Base-by-base conservation (phyloP, 2,888 invertebrate genomes). In the Copidosoma aretas region DNA sequence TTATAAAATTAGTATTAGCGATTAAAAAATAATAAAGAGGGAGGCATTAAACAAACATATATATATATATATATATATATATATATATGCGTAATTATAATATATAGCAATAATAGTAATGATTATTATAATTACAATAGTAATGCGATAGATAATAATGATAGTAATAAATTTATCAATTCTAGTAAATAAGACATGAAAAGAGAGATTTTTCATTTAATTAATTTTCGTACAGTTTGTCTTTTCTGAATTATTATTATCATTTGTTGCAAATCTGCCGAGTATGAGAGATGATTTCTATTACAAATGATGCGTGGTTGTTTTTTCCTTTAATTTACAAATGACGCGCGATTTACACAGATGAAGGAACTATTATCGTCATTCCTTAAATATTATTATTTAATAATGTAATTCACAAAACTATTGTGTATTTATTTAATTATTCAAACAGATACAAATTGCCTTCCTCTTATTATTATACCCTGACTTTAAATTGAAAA, bases 291-390 rank as follows among this genome's bases (percentile, higher is more conserved):
- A 79, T 79, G 76, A 75, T 74, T 75, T 72, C 75, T 78, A 78
- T 80, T 79, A 80, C 77, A 80, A 79, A 81, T 80, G 78, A 80
- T 71, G 71, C 64, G 69, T 69, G 71, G 78, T 77, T 76, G 77
- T 77, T 77, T 64, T 71, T 69, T 58, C 76, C 75, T 77, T 69
- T 76, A 75, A 74, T 72, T 71, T 71, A 71, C 71, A 82, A 77
- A 82, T 80, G 81, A 83, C 79, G 80, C 78, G 80, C 75, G 80
- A 82, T 82, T 80, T 81, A 82, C 81, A 82, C 77, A 77, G 77
- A 80, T 79, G 81, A 82, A 82, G 82, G 82, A 82, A 83, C 80
- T 81, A 70, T 72, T 72, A 79, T 77, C 77, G 77, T 78, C 78
- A 79, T 79, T 80, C 79, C 79, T 81, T 81, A 80, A 79, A 76